phyloP scores from a whole-genome alignment of 2,888 invertebrate genomes.

The Rapana venosa region DNA sequence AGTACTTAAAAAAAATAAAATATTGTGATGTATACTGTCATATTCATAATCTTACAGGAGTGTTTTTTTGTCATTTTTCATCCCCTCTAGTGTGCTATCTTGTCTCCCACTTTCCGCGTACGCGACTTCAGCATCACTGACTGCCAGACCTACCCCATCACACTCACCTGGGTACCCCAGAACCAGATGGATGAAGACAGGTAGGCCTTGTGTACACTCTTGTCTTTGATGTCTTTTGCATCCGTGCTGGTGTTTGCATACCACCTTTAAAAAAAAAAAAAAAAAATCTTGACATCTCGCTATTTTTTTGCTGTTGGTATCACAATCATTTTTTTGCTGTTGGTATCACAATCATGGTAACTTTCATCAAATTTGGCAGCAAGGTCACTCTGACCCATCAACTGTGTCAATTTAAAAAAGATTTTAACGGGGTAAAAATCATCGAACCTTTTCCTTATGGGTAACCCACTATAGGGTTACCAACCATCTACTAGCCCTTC shows the following conservation, averaged over 20 bases:
- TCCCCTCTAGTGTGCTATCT: constrained; percentile 89
- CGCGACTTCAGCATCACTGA: constrained; percentile 96
- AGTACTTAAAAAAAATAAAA: too few species aligned
- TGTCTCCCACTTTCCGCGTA: constrained; percentile 97
- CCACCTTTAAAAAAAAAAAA: not conserved
- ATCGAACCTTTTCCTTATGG: too few species aligned
- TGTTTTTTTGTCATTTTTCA: not conserved
- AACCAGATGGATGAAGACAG: constrained; percentile 81
- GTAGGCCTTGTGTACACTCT: constrained; percentile 75
- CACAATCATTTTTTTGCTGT: too few species aligned
- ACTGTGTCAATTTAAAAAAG: too few species aligned
- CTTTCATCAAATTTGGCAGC: too few species aligned
- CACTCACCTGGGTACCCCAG: constrained; percentile 77
- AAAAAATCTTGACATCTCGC: not conserved
- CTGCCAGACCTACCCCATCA: constrained; percentile 90
- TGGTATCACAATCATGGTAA: too few species aligned
- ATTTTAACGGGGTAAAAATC: too few species aligned
- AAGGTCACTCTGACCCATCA: too few species aligned
- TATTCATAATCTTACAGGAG: not conserved
- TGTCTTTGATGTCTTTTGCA: not conserved
- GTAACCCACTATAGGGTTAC: too few species aligned
- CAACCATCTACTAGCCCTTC: too few species aligned
- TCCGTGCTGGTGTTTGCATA: not conserved
- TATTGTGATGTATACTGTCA: too few species aligned
- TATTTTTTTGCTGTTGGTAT: too few species aligned